Evolutionary conservation across 2,888 invertebrate species (phyloP), one percentile per base, ranked within the genome.

Genomic region (Empis livida): DNA sequence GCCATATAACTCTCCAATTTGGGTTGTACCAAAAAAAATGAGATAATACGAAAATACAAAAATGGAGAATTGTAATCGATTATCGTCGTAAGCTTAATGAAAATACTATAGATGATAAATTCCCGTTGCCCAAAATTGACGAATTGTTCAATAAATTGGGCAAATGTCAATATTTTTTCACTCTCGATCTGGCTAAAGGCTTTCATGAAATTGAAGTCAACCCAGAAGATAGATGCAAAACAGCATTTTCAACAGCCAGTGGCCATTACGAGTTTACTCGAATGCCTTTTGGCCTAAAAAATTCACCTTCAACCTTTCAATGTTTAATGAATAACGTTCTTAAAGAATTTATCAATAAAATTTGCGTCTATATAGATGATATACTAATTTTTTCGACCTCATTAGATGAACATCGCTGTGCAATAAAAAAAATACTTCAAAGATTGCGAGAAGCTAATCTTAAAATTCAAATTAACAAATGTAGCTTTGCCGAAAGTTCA

Each of bases 111-210:
- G n/a, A n/a, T n/a, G n/a, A n/a, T n/a, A n/a, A n/a, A n/a, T n/a
- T n/a, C n/a, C n/a, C n/a, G n/a, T n/a, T n/a, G n/a, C n/a, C n/a
- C n/a, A n/a, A n/a, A n/a, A n/a, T n/a, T n/a, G n/a, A n/a, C n/a
- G n/a, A n/a, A 38, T 52, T 55, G 11, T 30, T 55, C 10, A 50
- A 55, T 9, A 54, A 54, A 45, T 45, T 54, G n/a, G 51, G 51
- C n/a, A 46, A 43, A 30, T 30, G 30, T 30, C 8, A 30, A 9
- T 30, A 30, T 30, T 30, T 30, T 30, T 9, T 10, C 8, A 30
- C 8, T 9, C 8, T 30, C 10, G 30, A 30, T 30, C 30, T 30
- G 8, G 30, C 30, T 30, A 30, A 30, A 30, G 30, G 30, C 8
- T 30, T 30, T 10, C 30, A 30, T 15, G n/a, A n/a, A n/a, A n/a